Evolutionary conservation across 1,140 invertebrate genomes (phyloP), one percentile per base, ranked within the genome.

Genomic region (Conopomorpha cramerella): DNA sequence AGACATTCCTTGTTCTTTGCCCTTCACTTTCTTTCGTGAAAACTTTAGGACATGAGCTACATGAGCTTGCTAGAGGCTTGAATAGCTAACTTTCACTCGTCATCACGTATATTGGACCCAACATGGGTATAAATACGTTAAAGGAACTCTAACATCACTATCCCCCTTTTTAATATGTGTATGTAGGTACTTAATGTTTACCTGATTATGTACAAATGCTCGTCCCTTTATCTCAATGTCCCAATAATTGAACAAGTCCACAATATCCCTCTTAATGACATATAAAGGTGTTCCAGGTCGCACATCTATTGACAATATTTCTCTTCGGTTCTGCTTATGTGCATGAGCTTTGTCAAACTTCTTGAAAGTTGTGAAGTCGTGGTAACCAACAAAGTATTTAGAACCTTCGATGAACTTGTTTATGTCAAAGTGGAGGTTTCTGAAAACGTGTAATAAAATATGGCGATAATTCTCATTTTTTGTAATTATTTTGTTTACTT

Each of bases 161-260:
- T n/a, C n/a, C n/a, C n/a, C n/a, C n/a, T n/a, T n/a, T n/a, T n/a
- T n/a, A 23, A 23, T 2, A 35, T 28, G 8, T 26, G 31, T 25
- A 51, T 41, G 35, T 19, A 27, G 7, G 30, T 23, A 16, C 10
- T 30, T 28, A 31, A 39, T 38, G 14, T 44, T 51, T 65, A 87
- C 86, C 77, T 90, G 88, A 51, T 86, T 88, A 53, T 90, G 86
- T 11, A 90, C 67, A 77, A 90, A 91, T n/a, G 82, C 79, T 53
- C 52, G 78, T 15, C 81, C 79, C 40, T 76, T 80, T 8, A 85
- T 77, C 38, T 76, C 74, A 25, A 91, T 67, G 49, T 89, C 79
- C 78, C 82, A 88, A 52, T 84, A 88, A 46, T 84, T 62, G 46
- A 83, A 84, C 17, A 76, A 46, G 7, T 63, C 39, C 0, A n/a